Evolutionary conservation across 2,113 vertebrate species (phyloP).

Genomic region (Stercorarius parasiticus): DNA sequence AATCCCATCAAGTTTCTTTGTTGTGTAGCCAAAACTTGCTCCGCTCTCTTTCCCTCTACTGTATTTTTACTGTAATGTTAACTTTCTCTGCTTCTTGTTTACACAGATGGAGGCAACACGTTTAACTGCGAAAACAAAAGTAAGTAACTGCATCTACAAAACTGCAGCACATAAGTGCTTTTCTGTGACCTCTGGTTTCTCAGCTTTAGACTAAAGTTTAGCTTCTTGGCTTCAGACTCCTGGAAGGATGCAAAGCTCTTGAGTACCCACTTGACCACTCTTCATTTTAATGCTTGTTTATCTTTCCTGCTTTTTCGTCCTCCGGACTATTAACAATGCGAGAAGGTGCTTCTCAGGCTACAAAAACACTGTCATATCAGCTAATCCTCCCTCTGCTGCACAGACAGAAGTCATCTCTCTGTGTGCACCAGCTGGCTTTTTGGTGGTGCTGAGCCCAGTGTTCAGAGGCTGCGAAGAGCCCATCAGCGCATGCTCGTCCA

Average conservation of each 20-base stretch:
- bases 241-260: not conserved
- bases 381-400: not conserved
- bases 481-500: accelerated
- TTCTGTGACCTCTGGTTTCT: not conserved
- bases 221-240: not conserved
- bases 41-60: not conserved
- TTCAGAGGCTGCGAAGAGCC: not conserved
- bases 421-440: not conserved
- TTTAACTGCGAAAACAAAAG: not conserved
- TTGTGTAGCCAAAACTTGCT: not conserved
- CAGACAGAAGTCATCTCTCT: not conserved
- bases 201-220: not conserved
- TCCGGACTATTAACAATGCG: not conserved
- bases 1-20: not conserved
- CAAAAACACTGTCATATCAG: not conserved
- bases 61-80: not conserved
- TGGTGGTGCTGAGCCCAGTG: not conserved
- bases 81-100: constrained; percentile 4
- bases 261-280: not conserved
- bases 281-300: not conserved
- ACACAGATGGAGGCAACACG: not conserved
- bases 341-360: not conserved
- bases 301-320: not conserved
- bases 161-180: not conserved
- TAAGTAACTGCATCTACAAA: not conserved